Evolutionary conservation across 2,113 vertebrate species (phyloP).

Genomic region (Helogale parvula): DNA sequence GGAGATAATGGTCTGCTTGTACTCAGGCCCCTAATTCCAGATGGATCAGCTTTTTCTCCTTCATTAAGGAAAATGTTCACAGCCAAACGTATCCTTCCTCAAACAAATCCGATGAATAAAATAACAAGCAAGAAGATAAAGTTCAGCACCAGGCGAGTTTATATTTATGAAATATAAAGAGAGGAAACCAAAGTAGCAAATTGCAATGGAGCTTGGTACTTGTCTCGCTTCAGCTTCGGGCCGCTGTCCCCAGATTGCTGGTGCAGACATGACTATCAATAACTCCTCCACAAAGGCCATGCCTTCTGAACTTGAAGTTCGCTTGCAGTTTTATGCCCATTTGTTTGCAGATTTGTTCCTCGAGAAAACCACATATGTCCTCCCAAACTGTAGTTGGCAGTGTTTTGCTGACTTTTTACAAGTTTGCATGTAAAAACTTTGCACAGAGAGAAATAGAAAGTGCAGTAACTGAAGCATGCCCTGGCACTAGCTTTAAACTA

Average conservation of each 20-base stretch:
- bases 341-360: neutral
- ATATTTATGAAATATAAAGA: neutral
- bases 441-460: neutral
- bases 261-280: neutral
- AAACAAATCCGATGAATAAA: neutral
- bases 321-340: neutral
- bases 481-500: neutral
- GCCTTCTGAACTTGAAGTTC: neutral
- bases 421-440: neutral
- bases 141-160: neutral
- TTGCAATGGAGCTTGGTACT: neutral
- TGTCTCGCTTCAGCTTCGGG: neutral
- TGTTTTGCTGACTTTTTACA: neutral
- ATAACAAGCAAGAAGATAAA: neutral
- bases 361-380: neutral
- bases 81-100: constrained; percentile 21
- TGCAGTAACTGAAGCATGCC: neutral
- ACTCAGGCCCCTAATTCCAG: neutral
- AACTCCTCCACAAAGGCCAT: neutral
- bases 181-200: neutral
- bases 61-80: constrained; percentile 27
- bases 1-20: constrained; percentile 61
- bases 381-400: neutral
- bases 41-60: neutral
- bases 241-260: neutral